A percentile compares a stretch with the other conserved stretches of the same genome.
These are phyloP conservation scores for Acrobasis suavella DNA, from an alignment of 2,888 invertebrate genomes.

Conservation along the genomic window DNA sequence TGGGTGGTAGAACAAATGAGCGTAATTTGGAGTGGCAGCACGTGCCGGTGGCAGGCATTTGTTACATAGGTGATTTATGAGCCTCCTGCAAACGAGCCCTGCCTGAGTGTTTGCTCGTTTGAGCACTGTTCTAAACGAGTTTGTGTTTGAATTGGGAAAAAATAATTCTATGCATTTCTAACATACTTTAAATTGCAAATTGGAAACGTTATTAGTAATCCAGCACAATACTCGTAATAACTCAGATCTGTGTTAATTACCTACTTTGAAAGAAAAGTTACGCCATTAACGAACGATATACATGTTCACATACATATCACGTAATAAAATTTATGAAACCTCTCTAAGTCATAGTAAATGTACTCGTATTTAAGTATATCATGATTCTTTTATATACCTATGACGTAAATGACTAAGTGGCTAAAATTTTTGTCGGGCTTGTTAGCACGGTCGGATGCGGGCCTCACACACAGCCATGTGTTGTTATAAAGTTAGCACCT, in stretches of 20 bases:
- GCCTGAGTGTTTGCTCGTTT: too few relatives aligned
- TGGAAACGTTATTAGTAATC: not conserved
- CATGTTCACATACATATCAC: not conserved
- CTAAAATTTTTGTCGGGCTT: constrained; percentile 31
- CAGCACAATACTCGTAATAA: not conserved
- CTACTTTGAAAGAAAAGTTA: not conserved
- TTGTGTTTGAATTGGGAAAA: not conserved
- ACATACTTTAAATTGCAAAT: not conserved
- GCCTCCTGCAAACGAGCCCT: not conserved
- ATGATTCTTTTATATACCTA: constrained; percentile 1
- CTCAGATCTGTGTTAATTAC: constrained; percentile 3
- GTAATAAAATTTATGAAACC: not conserved
- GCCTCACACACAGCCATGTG: constrained; percentile 28
- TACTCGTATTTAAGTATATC: not conserved
- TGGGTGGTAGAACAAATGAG: constrained; percentile 30
- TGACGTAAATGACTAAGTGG: not conserved
- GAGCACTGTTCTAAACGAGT: not conserved
- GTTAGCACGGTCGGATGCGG: constrained; percentile 29
- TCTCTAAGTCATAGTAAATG: not conserved
- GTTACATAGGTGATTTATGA: constrained; percentile 20
- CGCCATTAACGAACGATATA: not conserved
- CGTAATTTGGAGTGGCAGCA: constrained; percentile 26
- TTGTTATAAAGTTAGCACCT: constrained; percentile 42
- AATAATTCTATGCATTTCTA: not conserved
- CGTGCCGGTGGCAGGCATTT: constrained; percentile 18